phyloP scores from a whole-genome alignment of 1,140 invertebrate species.

The Arion vulgaris region DNA sequence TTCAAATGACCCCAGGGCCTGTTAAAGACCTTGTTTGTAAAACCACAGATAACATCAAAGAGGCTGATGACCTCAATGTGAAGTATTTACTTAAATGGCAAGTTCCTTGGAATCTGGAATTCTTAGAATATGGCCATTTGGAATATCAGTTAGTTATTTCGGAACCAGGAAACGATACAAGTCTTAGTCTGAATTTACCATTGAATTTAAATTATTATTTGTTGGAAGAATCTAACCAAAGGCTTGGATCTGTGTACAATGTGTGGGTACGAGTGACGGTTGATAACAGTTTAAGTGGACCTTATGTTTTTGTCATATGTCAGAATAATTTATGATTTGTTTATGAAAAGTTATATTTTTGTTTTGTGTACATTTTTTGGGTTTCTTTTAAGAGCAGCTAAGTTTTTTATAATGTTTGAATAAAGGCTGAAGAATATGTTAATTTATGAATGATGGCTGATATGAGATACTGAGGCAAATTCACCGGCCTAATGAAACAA shows the following conservation, averaged over 20 bases:
- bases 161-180: constrained; percentile 17
- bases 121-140: constrained; percentile 40
- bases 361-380: no score
- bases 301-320: constrained; percentile 28
- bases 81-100: constrained; percentile 45
- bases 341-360: not conserved
- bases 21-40: constrained; percentile 20
- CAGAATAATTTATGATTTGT: not conserved
- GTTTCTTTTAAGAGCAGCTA: no score
- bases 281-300: constrained; percentile 35
- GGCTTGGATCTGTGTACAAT: constrained; percentile 20
- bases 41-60: no score
- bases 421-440: no score
- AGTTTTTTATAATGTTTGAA: no score
- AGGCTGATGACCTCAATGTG: not conserved
- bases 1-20: constrained; percentile 39
- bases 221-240: not conserved
- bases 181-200: not conserved
- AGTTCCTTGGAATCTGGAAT: constrained; percentile 51
- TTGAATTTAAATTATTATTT: not conserved
- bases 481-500: no score
- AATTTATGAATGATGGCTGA: no score
- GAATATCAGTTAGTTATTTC: constrained; percentile 55
- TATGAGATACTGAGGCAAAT: no score
- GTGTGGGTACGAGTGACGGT: constrained; percentile 44